Evolutionary conservation across 2,113 vertebrate genomes (phyloP).

Genomic region (Orthonyx spaldingii): DNA sequence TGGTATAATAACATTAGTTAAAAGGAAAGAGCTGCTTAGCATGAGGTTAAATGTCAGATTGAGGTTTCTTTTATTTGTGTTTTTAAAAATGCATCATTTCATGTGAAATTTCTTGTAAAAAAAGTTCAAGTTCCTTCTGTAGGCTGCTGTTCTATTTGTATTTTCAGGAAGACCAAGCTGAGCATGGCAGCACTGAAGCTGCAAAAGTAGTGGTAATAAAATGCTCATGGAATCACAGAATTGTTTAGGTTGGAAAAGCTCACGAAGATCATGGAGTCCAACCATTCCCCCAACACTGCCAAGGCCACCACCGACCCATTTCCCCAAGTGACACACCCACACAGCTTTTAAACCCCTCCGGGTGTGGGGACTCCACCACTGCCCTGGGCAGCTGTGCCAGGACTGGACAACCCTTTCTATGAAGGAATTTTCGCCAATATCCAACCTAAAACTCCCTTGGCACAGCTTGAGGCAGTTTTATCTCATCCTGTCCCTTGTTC

Average conservation of each 20-base stretch:
- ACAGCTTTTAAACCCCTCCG: rapidly evolving
- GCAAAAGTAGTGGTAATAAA: neutral
- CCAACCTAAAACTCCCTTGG: neutral
- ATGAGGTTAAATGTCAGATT: neutral
- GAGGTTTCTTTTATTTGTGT: neutral
- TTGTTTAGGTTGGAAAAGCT: neutral
- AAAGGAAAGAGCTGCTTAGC: neutral
- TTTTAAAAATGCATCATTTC: neutral
- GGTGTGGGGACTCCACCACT: rapidly evolving
- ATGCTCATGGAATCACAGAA: neutral
- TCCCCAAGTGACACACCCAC: neutral
- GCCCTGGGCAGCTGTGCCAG: neutral
- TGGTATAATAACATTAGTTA: neutral
- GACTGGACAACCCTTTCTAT: neutral
- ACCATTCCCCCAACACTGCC: neutral
- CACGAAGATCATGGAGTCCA: rapidly evolving
- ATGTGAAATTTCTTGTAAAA: neutral
- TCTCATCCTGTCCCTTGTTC: neutral
- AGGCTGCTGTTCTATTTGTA: rapidly evolving
- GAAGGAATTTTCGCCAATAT: neutral
- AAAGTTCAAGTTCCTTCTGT: neutral
- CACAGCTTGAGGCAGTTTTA: neutral
- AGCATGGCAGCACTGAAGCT: neutral
- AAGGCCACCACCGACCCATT: neutral
- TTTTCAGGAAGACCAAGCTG: neutral